Evolutionary conservation across 2,888 invertebrate species (phyloP).

Genomic region (Epicampocera succincta): DNA sequence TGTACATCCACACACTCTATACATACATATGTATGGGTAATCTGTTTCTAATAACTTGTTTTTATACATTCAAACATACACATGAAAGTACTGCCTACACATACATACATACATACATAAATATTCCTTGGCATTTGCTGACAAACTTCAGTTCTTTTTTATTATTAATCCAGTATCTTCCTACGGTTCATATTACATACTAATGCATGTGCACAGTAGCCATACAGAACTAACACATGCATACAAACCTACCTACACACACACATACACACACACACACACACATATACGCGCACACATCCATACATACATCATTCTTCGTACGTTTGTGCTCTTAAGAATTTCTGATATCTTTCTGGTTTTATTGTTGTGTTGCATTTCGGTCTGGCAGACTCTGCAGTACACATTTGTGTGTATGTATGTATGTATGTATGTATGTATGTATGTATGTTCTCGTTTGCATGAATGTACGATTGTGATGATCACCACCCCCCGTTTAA

Average conservation of each 20-base stretch:
- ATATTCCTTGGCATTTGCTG: too few species aligned
- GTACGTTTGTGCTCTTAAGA: neutral
- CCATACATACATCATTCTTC: neutral
- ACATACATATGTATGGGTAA: too few species aligned
- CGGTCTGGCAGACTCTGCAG: conserved; percentile 36
- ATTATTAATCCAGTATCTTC: neutral
- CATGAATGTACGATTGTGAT: conserved; percentile 1
- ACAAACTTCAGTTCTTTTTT: too few species aligned
- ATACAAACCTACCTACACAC: neutral
- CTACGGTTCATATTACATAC: neutral
- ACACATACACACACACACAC: neutral
- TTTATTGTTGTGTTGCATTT: conserved; percentile 25
- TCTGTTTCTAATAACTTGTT: too few species aligned
- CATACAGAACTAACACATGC: neutral
- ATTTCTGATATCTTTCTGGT: neutral
- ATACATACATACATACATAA: too few species aligned
- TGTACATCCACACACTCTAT: too few species aligned
- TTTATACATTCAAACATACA: neutral
- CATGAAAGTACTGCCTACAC: neutral
- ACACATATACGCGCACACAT: neutral
- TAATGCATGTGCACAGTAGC: too few species aligned
- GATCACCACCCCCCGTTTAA: conserved; percentile 64
- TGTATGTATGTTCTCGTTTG: conserved; percentile 3
- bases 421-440: neutral
- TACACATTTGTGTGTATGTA: conserved; percentile 9